Evolutionary conservation across 2,113 vertebrate genomes (phyloP).

Genomic region (Nothocercus nigrocapillus): DNA sequence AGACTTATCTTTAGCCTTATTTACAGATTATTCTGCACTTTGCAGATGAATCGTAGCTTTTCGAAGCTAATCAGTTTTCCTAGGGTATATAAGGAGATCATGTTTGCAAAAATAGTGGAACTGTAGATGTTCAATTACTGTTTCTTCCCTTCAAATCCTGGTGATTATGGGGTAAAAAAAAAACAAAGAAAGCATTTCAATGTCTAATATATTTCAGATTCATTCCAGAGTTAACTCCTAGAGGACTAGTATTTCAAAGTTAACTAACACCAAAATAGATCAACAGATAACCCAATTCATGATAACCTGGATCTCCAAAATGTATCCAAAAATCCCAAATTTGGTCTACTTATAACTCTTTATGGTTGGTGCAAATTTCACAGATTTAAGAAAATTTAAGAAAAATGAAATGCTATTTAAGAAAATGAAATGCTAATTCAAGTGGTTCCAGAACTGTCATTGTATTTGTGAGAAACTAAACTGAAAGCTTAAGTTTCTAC

Average conservation of each 20-base stretch:
- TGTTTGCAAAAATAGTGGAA: background rate
- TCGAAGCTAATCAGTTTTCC: conserved; percentile 14
- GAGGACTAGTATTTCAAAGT: background rate
- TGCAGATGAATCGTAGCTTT: background rate
- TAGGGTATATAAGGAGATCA: background rate
- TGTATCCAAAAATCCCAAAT: background rate
- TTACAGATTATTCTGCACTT: conserved; percentile 18
- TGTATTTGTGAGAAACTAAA: background rate
- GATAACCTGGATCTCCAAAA: background rate
- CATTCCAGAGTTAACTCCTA: background rate
- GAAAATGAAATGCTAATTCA: background rate
- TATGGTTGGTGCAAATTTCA: background rate
- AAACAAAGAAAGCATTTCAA: background rate
- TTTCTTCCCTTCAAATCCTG: background rate
- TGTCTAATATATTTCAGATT: background rate
- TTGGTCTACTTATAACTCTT: background rate
- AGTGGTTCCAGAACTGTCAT: background rate
- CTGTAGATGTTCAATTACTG: background rate
- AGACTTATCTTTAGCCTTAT: background rate
- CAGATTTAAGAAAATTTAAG: background rate
- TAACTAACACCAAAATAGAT: background rate
- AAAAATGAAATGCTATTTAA: background rate
- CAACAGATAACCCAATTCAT: background rate
- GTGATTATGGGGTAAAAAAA: background rate
- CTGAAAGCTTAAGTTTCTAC: background rate